These are phyloP conservation scores for Acropternis orthonyx DNA, from an alignment of 2,797 vertebrate genomes.

Conservation along the genomic window DNA sequence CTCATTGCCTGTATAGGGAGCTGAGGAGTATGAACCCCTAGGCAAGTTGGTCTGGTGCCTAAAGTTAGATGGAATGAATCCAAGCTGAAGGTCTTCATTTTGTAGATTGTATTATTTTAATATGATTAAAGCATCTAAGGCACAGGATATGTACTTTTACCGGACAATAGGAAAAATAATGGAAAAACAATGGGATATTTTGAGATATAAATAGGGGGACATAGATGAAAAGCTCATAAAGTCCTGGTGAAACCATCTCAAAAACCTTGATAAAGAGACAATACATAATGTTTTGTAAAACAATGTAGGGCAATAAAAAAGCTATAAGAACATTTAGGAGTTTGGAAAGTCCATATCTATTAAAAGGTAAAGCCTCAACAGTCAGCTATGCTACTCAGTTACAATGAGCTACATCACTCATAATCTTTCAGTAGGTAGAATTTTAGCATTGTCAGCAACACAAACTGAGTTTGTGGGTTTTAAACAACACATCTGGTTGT, in stretches of 20 bases:
- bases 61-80: slow-evolving; percentile 30
- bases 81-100: slow-evolving; percentile 49
- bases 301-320: neutral
- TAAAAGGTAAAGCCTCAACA: neutral
- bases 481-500: neutral
- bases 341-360: neutral
- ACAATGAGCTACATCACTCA: neutral
- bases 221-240: neutral
- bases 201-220: neutral
- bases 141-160: neutral
- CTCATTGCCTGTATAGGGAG: slow-evolving; percentile 33
- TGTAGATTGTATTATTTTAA: slow-evolving; percentile 38
- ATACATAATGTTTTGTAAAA: neutral
- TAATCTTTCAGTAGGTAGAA: neutral
- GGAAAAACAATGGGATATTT: neutral
- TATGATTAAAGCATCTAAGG: slow-evolving; percentile 40
- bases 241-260: neutral
- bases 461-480: neutral
- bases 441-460: neutral
- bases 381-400: neutral
- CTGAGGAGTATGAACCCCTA: neutral
- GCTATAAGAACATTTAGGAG: neutral
- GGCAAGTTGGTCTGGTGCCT: slow-evolving; percentile 51
- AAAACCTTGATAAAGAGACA: neutral
- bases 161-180: neutral